phyloP scores from a whole-genome alignment of 2,113 vertebrate species.

The Bagarius yarrelli region DNA sequence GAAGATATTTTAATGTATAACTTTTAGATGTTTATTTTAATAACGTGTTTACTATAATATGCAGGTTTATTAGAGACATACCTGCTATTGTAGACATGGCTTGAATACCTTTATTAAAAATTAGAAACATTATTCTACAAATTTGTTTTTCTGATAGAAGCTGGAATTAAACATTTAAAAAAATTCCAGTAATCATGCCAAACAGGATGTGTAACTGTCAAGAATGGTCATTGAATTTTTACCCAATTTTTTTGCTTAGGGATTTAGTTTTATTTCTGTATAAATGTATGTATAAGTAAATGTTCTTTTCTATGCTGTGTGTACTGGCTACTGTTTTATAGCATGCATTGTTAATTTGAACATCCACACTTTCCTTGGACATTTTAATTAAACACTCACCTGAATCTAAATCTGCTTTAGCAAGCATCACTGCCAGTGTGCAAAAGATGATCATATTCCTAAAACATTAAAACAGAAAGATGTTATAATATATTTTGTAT shows the following conservation, averaged over 20 bases:
- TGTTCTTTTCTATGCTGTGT: no score
- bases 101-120: slow-evolving; percentile 58
- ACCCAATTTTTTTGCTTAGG: no score
- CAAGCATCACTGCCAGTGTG: slow-evolving; percentile 61
- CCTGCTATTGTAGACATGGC: slow-evolving; percentile 67
- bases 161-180: no score
- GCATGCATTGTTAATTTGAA: not conserved
- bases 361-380: not conserved
- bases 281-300: no score
- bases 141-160: no score
- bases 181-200: not conserved
- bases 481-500: not conserved
- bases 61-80: slow-evolving; percentile 38
- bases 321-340: no score
- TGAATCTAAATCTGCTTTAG: slow-evolving; percentile 62
- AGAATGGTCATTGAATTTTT: no score
- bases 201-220: no score
- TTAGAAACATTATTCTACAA: not conserved
- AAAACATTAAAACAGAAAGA: slow-evolving; percentile 15
- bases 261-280: no score
- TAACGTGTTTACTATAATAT: not conserved
- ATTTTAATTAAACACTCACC: slow-evolving; percentile 36
- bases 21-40: not conserved
- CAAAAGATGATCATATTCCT: slow-evolving; percentile 66
- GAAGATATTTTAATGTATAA: not conserved